Base-by-base conservation (phyloP, 2,113 vertebrate species). In the Scartelaos histophorus region DNA sequence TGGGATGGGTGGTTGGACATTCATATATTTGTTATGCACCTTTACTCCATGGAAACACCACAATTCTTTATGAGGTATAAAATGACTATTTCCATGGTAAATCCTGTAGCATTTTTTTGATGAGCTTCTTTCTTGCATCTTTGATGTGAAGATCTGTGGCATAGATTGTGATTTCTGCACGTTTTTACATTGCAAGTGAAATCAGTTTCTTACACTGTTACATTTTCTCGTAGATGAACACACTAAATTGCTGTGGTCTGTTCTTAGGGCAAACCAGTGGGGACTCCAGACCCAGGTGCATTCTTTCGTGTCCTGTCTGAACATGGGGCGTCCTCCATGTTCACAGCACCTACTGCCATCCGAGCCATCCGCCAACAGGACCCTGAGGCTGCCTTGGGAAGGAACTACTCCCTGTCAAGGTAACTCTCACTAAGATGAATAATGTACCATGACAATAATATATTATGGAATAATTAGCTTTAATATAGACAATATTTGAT, bases 1-100 rank as follows among this genome's bases (percentile, higher is more conserved):
- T 99, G 72, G 98, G 98, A 80, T 99, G 98, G 98, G 98, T 99
- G 53, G 98, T 99, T 1, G 98, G 97, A 21, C 97, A 99, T 90
- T 99, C 98, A 0, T 99, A 99, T 60, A 97, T 99, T 87, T 99
- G 97, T 86, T 99, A 98, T 15, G 97, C 83, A 57, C 98, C 98
- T 66, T 95, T 99, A 64, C 93, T 99, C 24, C 96, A 98, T 62
- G 97, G 97, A 0, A 99, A 97, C 89, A 92, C 95, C 84, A 96
- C 97, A 0, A 86, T 99, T 82, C 94, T 99, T 43, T 99, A 98
- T 53, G 97, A 99, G 96, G 97, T 98, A 88, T 25, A 61, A 34
- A 16, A 16, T 16, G 6, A 16, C 13, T 16, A 3, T 17, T 7
- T 34, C 9, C 6, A 21, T 57, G 11, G 19, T 56, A 22, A 22